Evolutionary conservation across 2,797 vertebrate genomes (phyloP), one percentile per base, ranked within the genome.

Genomic region (Enteromius mattozi): DNA sequence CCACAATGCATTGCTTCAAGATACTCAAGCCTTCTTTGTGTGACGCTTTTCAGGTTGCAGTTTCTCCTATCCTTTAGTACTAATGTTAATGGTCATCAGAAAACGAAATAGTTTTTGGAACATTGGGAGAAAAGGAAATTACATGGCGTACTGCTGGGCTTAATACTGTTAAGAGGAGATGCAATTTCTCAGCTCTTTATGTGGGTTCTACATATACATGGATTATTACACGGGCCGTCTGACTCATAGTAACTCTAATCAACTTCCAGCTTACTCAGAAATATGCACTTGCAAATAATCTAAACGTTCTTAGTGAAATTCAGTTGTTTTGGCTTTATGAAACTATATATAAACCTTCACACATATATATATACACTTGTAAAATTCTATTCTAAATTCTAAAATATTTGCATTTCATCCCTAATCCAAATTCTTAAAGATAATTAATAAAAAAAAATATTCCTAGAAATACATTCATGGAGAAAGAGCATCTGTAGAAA

Each of bases 181-280:
- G 61, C 68, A 63, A 81, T 86, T 76, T 78, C 59, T 56, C 79
- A 70, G 79, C 75, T 78, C 79, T 84, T 81, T 81, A 84, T 84
- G 76, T 78, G 77, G 68, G 61, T 54, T 78, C 42, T 49, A 47
- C 72, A 63, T 83, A 76, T 49, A 70, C 68, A 51, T 83, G 82
- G 86, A 85, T 86, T 86, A 78, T 56, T 54, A 72, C 9, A 2
- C 45, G 76, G 40, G 51, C 42, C 47, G 30, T 37, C 70, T 71
- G 80, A 86, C 69, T 85, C 83, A 80, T 56, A 59, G 30, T 54
- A 81, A 40, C 37, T 56, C 65, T 30, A 63, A 79, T 72, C 79
- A 84, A 7, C 45, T 69, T 78, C 40, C 77, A 37, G 63, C 42
- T 70, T 63, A 70, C 45, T 63, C 9, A n/a, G 24, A 78, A 54